Conservation (phyloP, 2,113 vertebrate genomes). For the Lota lota region DNA sequence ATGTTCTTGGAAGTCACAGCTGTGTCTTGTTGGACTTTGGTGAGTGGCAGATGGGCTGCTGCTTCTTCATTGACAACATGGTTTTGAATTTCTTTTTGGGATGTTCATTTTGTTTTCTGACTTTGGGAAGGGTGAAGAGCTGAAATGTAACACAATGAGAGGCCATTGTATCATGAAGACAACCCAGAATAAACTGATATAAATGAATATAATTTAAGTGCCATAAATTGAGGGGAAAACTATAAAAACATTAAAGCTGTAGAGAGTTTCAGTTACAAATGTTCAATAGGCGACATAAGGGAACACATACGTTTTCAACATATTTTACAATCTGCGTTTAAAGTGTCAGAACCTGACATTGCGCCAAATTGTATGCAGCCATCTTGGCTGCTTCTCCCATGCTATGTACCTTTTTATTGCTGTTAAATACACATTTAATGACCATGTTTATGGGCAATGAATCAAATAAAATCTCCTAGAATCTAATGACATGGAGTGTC, state of each 20-base stretch:
- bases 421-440: conserved; percentile 42
- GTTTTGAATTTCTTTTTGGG: too few relatives aligned
- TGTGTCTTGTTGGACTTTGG: too few relatives aligned
- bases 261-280: conserved; percentile 13
- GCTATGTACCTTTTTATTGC: conserved; percentile 33
- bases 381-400: not conserved
- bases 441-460: conserved; percentile 34
- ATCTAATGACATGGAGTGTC: conserved; percentile 31
- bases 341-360: conserved; percentile 17
- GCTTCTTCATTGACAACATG: too few relatives aligned
- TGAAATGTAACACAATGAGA: too few relatives aligned
- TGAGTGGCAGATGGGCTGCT: too few relatives aligned
- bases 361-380: conserved; percentile 2
- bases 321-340: conserved; percentile 10
- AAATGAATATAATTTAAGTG: too few relatives aligned
- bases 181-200: too few relatives aligned
- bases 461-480: conserved; percentile 27
- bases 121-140: too few relatives aligned
- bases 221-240: conserved; percentile 14
- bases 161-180: too few relatives aligned
- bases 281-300: conserved; percentile 19
- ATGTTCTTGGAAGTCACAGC: too few relatives aligned
- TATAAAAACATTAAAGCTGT: conserved; percentile 8
- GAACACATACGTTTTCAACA: conserved; percentile 18
- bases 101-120: too few relatives aligned